Evolutionary conservation across 2,797 vertebrate species (phyloP), one percentile per base, ranked within the genome.

Genomic region (Enteromius argenteus): DNA sequence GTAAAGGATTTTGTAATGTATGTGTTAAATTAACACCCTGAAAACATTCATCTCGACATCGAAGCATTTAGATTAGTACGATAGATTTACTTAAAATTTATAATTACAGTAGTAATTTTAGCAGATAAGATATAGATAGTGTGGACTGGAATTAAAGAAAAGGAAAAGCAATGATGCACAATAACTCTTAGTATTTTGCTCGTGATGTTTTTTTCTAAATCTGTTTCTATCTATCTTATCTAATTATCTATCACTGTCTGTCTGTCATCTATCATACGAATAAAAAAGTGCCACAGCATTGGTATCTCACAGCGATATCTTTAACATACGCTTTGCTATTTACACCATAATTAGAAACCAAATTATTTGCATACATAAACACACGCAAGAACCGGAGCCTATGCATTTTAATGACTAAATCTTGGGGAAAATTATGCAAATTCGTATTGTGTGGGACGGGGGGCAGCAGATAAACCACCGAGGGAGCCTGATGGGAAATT

Each of bases 331-430:
- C 46, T 30, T 68, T 83, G 44, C 3, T 76, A 77, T 83, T 23
- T 46, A 42, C 35, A 37, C 17, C 62, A 68, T 68, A 35, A 68
- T 68, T 68, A 83, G 23, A 42, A 27, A 68, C 32, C 62, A 42
- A 56, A 58, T 56, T 77, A 67, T 68, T 44, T 30, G 80, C 5
- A 27, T 49, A 80, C 44, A 79, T 39, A 37, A 74, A 21, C 37
- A 66, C 64, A 51, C 46, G 6, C 1, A 79, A 80, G 32, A 68
- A 77, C n/a, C 2, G 0, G 77, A n/a, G 72, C 42, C 35, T 58
- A 91, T 94, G 92, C 91, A 95, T 94, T 91, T 91, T 94, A 94
- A 94, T 94, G 91, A 93, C 86, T 67, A 62, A 90, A 92, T 86
- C 90, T 89, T 91, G 87, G 89, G 86, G 1, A 46, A 92, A 93